Conservation (phyloP, 1,140 invertebrate species). For the Scaptomyza hsui region DNA sequence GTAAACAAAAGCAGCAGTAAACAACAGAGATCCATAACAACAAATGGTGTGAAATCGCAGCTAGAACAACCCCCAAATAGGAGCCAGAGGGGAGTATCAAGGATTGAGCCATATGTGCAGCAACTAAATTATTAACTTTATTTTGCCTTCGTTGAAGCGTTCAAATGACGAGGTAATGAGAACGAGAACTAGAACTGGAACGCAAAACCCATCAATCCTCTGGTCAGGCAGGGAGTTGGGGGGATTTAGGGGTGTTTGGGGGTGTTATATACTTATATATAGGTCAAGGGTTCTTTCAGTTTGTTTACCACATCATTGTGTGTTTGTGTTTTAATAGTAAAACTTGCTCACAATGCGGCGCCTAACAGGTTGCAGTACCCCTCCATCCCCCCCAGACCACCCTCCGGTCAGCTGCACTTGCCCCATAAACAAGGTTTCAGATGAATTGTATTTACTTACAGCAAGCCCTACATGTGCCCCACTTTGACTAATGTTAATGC, state of each 20-base stretch:
- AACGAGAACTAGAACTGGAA: conserved; percentile 16
- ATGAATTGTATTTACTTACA: conserved; percentile 55
- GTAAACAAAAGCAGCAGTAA: conserved; percentile 29
- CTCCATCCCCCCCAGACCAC: too few species aligned
- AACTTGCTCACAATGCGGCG: conserved; percentile 52
- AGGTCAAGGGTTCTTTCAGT: conserved; percentile 67
- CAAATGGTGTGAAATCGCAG: conserved; percentile 41
- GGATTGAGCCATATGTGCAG: conserved; percentile 52
- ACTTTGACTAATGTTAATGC: conserved; percentile 8
- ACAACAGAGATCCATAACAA: conserved; percentile 2
- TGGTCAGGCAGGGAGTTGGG: conserved; percentile 34
- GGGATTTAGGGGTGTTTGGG: conserved; percentile 8
- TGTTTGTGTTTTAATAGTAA: conserved; percentile 55
- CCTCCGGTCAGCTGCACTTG: conserved; percentile 6
- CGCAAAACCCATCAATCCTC: conserved; percentile 56
- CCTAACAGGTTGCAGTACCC: background rate
- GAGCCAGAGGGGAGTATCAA: conserved; percentile 8
- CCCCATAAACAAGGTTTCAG: conserved; percentile 29
- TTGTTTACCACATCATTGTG: conserved; percentile 62
- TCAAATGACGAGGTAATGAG: conserved; percentile 35
- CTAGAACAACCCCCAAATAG: background rate
- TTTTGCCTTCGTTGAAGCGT: conserved; percentile 45
- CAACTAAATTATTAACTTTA: conserved; percentile 65
- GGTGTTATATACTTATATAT: conserved; percentile 45
- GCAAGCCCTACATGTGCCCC: conserved; percentile 41